Base-by-base conservation (phyloP, 2,113 vertebrate genomes). In the Salvelinus fontinalis region DNA sequence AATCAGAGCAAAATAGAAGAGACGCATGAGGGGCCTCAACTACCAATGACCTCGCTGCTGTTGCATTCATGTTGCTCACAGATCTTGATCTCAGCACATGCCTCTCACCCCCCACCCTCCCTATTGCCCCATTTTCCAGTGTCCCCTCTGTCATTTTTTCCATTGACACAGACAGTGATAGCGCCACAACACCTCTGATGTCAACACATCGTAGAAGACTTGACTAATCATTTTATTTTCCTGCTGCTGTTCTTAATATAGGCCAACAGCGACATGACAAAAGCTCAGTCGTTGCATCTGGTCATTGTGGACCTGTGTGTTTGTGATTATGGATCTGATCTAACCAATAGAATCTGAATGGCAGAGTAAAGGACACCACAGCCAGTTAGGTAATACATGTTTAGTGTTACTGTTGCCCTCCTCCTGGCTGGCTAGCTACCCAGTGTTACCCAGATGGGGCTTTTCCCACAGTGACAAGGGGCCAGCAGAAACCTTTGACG, bases 41-140 rank as follows among this genome's bases (percentile, higher is more conserved):
- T 18, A 39, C 67, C 31, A 27, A 22, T 75, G 65, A 68, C 65
- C 65, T 68, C 22, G 48, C 14, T 54, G 64, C 57, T 62, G 34
- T n/a, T 48, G 29, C 29, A 34, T 69, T 75, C 65, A 70, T 29
- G 48, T 54, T 67, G 26, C n/a, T 13, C 54, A 73, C 29, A 57
- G 73, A 73, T 59, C 27, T 49, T 48, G 77, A 73, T 73, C 65
- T 73, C 65, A 69, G 71, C 71, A 34, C 49, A 73, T 74, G 77
- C 51, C 51, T 67, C 39, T 22, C 24, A 18, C 12, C 22, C 49
- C 20, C 22, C 49, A 49, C 24, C n/a, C 44, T 29, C 31, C 24
- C 44, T 22, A 51, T 48, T 22, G 12, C 67, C 51, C 29, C 27
- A 57, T 72, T 72, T 59, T 59, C 70, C 70, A 72, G 3, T 59